Evolutionary conservation across 2,797 vertebrate genomes (phyloP).

Genomic region (Gadopsis marmoratus): DNA sequence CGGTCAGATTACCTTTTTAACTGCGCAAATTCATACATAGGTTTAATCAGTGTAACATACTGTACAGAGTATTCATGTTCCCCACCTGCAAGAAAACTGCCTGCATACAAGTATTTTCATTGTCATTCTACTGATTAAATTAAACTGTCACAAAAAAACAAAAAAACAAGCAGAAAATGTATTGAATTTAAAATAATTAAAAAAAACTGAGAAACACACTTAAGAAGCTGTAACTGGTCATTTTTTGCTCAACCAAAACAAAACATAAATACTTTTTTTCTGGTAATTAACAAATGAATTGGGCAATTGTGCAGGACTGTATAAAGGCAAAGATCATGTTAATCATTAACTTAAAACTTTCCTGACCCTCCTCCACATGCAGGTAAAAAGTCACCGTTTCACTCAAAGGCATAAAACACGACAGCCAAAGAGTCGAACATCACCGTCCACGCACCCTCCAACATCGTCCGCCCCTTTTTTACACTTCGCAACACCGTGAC

Average conservation of each 20-base stretch:
- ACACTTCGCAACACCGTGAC: neutral
- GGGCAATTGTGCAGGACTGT: neutral
- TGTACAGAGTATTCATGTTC: neutral
- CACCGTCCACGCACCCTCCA: neutral
- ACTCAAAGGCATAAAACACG: neutral
- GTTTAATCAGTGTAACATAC: neutral
- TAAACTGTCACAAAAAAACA: neutral
- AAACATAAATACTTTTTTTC: neutral
- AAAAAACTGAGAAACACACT: neutral
- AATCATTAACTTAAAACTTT: neutral
- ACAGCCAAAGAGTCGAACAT: neutral
- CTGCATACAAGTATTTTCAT: no score
- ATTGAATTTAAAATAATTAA: neutral
- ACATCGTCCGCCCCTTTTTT: no score
- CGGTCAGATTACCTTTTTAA: conserved; percentile 27
- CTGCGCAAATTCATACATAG: neutral
- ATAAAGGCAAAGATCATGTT: neutral
- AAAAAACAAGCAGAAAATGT: neutral
- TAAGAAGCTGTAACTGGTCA: neutral
- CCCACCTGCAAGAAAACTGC: neutral
- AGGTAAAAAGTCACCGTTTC: neutral
- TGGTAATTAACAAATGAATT: neutral
- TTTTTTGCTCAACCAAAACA: neutral
- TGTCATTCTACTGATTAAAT: neutral
- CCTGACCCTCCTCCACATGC: no score